Percentiles rank a stretch among this genome's conserved stretches.
phyloP scores from a whole-genome alignment of 1,140 invertebrate species.

The Octopus bimaculoides region DNA sequence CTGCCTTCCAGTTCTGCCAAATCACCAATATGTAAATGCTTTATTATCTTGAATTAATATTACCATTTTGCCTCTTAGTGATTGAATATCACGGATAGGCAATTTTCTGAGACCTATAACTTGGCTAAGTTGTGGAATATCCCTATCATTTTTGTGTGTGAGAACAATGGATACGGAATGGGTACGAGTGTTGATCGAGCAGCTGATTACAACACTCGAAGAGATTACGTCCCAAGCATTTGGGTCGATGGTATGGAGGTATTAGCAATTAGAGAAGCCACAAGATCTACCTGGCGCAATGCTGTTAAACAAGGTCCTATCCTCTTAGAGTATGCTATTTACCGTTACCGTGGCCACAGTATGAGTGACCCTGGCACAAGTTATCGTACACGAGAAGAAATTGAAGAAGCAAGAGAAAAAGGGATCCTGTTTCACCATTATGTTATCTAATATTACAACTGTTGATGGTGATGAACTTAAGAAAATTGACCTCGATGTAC shows the following conservation, averaged over 20 bases:
- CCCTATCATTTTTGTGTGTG: constrained; percentile 91
- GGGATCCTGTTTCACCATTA: constrained; percentile 85
- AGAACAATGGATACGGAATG: constrained; percentile 99
- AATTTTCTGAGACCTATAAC: constrained; percentile 69
- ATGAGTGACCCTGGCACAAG: constrained; percentile 67
- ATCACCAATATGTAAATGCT: too few relatives aligned
- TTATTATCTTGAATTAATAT: too few relatives aligned
- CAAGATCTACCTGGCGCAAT: constrained; percentile 77
- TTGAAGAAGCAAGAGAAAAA: constrained; percentile 85
- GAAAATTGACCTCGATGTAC: constrained; percentile 82
- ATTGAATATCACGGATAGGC: too few relatives aligned
- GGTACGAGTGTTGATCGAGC: constrained; percentile 86
- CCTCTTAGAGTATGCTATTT: constrained; percentile 83
- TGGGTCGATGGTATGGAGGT: constrained; percentile 98
- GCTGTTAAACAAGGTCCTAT: constrained; percentile 86
- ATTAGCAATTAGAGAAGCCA: constrained; percentile 84
- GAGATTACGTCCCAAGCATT: constrained; percentile 90
- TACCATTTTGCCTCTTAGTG: too few relatives aligned
- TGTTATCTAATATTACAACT: too few relatives aligned
- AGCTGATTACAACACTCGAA: constrained; percentile 87
- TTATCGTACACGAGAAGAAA: constrained; percentile 78
- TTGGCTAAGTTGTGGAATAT: constrained; percentile 86
- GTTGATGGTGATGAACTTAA: too few relatives aligned
- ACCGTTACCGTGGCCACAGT: constrained; percentile 65
- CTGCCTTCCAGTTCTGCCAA: too few relatives aligned